phyloP scores from a whole-genome alignment of 2,113 vertebrate genomes.

The Syngnathus typhle region DNA sequence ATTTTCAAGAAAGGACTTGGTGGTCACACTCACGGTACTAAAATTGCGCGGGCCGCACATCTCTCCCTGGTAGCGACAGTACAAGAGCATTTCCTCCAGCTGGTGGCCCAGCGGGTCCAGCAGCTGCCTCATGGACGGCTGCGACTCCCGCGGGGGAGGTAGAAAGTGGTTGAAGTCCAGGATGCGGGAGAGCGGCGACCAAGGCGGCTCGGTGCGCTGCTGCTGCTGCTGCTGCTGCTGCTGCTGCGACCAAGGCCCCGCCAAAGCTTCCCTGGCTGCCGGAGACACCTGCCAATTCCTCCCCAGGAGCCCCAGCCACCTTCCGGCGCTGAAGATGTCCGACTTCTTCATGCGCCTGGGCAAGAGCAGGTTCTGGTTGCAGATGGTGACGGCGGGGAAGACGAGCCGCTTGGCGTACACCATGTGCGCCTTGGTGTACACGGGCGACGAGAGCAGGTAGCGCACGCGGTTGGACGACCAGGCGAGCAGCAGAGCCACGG shows the following conservation, averaged over 20 bases:
- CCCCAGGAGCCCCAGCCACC: constrained; percentile 75
- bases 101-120: constrained; percentile 78
- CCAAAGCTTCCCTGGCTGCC: constrained; percentile 64
- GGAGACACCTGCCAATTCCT: constrained; percentile 69
- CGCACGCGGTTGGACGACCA: constrained; percentile 76
- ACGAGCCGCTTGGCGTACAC: constrained; percentile 74
- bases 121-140: constrained; percentile 70
- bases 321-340: constrained; percentile 75
- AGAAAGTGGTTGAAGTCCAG: constrained; percentile 79
- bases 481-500: constrained; percentile 70
- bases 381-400: constrained; percentile 79
- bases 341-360: constrained; percentile 75
- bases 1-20: constrained; percentile 13
- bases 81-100: constrained; percentile 78
- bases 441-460: constrained; percentile 75
- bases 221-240: no score
- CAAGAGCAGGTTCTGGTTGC: constrained; percentile 76
- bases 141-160: constrained; percentile 71
- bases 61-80: constrained; percentile 75
- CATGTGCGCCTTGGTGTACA: constrained; percentile 77
- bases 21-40: constrained; percentile 73
- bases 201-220: no score
- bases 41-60: constrained; percentile 77
- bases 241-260: constrained; percentile 23
- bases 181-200: constrained; percentile 72